These are phyloP conservation scores for Schizopygopsis malacanthus DNA, from an alignment of 2,797 vertebrate genomes.

Conservation along the genomic window DNA sequence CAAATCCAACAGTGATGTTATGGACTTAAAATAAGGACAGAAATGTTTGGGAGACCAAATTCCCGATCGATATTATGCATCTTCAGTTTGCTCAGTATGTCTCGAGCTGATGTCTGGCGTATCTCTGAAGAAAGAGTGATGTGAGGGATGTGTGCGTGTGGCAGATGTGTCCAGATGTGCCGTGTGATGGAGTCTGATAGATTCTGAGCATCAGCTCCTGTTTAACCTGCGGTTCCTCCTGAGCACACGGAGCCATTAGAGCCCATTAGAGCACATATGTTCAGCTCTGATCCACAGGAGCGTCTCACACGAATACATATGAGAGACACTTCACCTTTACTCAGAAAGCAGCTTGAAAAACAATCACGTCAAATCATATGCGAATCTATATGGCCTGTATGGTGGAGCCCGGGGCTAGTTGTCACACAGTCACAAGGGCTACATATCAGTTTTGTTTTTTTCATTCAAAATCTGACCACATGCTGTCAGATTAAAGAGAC, in stretches of 20 bases:
- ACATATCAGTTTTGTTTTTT: background rate
- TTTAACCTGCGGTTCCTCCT: slow-evolving; percentile 66
- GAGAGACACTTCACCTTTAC: background rate
- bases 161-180: slow-evolving; percentile 64
- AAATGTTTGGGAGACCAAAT: background rate
- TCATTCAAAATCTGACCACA: background rate
- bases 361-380: background rate
- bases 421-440: background rate
- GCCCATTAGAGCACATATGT: slow-evolving; percentile 64
- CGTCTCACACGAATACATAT: background rate
- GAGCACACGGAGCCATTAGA: slow-evolving; percentile 64
- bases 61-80: background rate
- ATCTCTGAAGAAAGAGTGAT: background rate
- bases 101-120: slow-evolving; percentile 26
- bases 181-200: slow-evolving; percentile 64
- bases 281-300: slow-evolving; percentile 40
- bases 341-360: background rate
- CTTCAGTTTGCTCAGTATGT: slow-evolving; percentile 60
- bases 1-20: background rate
- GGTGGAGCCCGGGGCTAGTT: background rate
- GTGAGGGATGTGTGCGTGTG: slow-evolving; percentile 27
- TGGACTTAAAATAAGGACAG: background rate
- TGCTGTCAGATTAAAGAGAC: background rate
- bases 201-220: slow-evolving; percentile 61
- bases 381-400: background rate